phyloP scores from a whole-genome alignment of 2,797 vertebrate species.

The Microctenopoma lineatum region DNA sequence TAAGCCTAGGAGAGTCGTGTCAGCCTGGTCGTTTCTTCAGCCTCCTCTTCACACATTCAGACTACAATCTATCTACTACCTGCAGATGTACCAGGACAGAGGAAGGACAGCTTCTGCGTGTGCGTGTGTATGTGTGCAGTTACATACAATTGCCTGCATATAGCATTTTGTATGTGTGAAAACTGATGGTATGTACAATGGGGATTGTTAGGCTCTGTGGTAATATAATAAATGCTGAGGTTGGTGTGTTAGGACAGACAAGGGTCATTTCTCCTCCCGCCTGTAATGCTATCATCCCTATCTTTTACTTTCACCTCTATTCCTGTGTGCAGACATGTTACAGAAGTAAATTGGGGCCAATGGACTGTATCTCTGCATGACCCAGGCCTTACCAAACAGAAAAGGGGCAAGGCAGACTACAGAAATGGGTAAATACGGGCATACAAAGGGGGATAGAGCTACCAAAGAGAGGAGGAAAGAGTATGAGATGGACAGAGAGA shows the following conservation, averaged over 20 bases:
- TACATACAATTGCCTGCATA: slow-evolving; percentile 5
- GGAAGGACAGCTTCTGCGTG: slow-evolving; percentile 1
- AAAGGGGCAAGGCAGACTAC: slow-evolving; percentile 33
- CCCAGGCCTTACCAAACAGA: slow-evolving; percentile 66
- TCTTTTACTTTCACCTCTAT: slow-evolving; percentile 55
- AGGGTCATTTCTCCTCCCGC: slow-evolving; percentile 37
- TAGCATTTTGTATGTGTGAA: slow-evolving; percentile 17
- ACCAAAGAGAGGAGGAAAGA: slow-evolving; percentile 20
- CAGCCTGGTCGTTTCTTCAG: slow-evolving; percentile 22
- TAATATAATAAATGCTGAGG: slow-evolving; percentile 24
- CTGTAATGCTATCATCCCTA: slow-evolving; percentile 34
- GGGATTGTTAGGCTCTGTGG: slow-evolving; percentile 25
- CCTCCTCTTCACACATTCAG: slow-evolving; percentile 19
- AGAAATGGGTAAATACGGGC: slow-evolving; percentile 53
- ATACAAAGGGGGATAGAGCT: slow-evolving; percentile 38
- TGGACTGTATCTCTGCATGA: slow-evolving; percentile 73
- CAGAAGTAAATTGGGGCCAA: slow-evolving; percentile 78
- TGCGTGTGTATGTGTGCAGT: background rate
- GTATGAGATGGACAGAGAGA: slow-evolving; percentile 43
- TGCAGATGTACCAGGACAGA: slow-evolving; percentile 4
- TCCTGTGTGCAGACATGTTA: slow-evolving; percentile 64
- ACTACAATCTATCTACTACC: slow-evolving; percentile 15
- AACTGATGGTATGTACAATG: slow-evolving; percentile 26
- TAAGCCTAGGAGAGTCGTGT: slow-evolving; percentile 32
- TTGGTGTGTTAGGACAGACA: slow-evolving; percentile 24